Conservation (phyloP, 1,140 invertebrate genomes). For the Drosophila repleta region DNA sequence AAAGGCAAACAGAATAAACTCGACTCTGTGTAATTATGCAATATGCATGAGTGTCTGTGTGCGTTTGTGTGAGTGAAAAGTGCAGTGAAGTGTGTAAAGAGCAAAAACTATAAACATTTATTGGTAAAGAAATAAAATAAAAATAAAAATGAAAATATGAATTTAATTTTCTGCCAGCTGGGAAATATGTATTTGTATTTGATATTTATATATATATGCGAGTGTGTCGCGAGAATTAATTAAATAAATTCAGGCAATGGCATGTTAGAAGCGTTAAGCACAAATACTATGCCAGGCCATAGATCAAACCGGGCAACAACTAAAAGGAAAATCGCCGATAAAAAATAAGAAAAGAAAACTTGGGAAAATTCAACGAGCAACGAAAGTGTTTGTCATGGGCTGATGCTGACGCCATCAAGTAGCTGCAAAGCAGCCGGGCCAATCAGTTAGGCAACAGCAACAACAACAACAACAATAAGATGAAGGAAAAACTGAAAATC, state of each 20-base stretch:
- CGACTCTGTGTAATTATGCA: conserved; percentile 28
- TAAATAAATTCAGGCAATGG: conserved; percentile 63
- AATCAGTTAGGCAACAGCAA: conserved; percentile 27
- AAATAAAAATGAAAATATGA: background rate
- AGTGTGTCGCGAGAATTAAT: conserved; percentile 37
- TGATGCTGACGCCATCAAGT: conserved; percentile 64
- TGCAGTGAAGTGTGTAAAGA: conserved; percentile 26
- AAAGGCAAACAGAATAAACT: background rate
- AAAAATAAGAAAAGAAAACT: too few species aligned
- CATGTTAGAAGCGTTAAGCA: conserved; percentile 47
- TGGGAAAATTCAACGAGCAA: conserved; percentile 14
- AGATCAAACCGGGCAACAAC: conserved; percentile 43
- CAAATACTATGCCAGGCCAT: conserved; percentile 58
- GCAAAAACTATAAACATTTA: conserved; percentile 9
- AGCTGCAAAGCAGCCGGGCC: conserved; percentile 17
- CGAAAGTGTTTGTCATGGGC: conserved; percentile 51
- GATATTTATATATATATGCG: conserved; percentile 26
- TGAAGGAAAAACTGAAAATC: conserved; percentile 5
- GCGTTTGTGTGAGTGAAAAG: conserved; percentile 7
- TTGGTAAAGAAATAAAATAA: conserved; percentile 17
- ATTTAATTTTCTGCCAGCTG: conserved; percentile 30
- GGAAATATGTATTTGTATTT: conserved; percentile 4
- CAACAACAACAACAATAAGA: conserved; percentile 15
- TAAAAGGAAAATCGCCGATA: conserved; percentile 22
- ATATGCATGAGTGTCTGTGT: conserved; percentile 12